Base-by-base conservation (phyloP, 2,888 invertebrate genomes). In the Calameuta pallipes region DNA sequence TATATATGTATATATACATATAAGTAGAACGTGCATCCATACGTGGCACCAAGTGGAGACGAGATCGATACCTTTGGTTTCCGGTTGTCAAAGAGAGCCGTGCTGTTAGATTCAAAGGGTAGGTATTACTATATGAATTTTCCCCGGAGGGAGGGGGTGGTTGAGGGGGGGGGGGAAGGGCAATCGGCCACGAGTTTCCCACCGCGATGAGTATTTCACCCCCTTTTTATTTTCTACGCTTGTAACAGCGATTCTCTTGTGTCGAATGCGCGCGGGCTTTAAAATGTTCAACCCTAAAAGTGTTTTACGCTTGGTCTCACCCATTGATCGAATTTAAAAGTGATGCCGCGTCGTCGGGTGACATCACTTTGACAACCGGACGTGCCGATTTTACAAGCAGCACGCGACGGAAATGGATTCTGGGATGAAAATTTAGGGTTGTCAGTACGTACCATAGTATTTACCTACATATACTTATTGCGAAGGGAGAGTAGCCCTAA, bases 291-390 rank as follows among this genome's bases (percentile, higher is more conserved):
- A 90, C 90, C 91, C 91, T 90, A 90, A 90, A 91, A 91, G 90
- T 89, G 90, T 91, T 91, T 91, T 89, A 91, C 90, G 90, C 88
- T 89, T 87, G 88, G 89, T 85, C 84, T 90, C 89, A 89, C 86
- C 90, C 91, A 91, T 91, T 91, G 91, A 91, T 91, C 89, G 90
- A 90, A 91, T 91, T 91, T 90, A 89, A 91, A 91, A 91, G 84
- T 88, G 87, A 90, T 88, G 88, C 87, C 85, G 85, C 82, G 74
- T 78, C 85, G 85, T 87, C 88, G 88, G 85, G 83, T 89, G 91
- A 90, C 89, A 88, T 86, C 88, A 88, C 91, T 89, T 90, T 91
- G 91, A 91, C 91, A 91, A 87, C 91, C 91, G 91, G 91, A 91
- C 90, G 88, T 90, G 86, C 90, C 88, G 91, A 91, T 91, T 91